Conservation (phyloP, 1,140 invertebrate genomes). For the Meteorus sp. region DNA sequence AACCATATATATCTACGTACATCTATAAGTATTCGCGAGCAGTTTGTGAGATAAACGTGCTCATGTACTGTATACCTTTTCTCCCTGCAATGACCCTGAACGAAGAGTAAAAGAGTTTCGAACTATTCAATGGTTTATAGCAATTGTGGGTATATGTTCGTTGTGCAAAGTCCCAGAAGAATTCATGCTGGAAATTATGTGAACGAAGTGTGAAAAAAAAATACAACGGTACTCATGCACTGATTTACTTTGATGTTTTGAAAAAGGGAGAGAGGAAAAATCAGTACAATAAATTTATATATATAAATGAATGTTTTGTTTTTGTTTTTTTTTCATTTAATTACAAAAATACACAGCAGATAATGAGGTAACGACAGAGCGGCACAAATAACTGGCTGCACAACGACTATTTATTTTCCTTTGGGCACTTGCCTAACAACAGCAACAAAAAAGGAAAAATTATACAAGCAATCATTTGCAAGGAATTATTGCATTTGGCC, state of each 20-base stretch:
- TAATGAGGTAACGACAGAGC: background rate
- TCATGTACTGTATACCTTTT: no score
- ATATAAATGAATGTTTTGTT: no score
- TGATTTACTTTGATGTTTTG: background rate
- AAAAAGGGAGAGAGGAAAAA: background rate
- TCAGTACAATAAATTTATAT: background rate
- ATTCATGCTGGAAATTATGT: no score
- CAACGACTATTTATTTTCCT: background rate
- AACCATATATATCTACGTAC: no score
- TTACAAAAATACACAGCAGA: background rate
- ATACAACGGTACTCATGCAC: no score
- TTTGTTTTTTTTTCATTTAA: no score
- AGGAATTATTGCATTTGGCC: background rate
- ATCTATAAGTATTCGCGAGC: no score
- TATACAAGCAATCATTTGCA: background rate
- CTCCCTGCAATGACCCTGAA: slow-evolving; percentile 2
- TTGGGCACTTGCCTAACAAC: background rate
- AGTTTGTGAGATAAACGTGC: slow-evolving; percentile 6
- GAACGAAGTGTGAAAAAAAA: background rate
- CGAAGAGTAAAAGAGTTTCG: background rate
- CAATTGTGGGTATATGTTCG: background rate
- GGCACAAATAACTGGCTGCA: background rate
- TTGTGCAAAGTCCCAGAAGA: no score
- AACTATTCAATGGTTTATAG: background rate
- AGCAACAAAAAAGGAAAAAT: background rate